Evolutionary conservation across 2,113 vertebrate species (phyloP).

Genomic region (Chaetura pelagica): DNA sequence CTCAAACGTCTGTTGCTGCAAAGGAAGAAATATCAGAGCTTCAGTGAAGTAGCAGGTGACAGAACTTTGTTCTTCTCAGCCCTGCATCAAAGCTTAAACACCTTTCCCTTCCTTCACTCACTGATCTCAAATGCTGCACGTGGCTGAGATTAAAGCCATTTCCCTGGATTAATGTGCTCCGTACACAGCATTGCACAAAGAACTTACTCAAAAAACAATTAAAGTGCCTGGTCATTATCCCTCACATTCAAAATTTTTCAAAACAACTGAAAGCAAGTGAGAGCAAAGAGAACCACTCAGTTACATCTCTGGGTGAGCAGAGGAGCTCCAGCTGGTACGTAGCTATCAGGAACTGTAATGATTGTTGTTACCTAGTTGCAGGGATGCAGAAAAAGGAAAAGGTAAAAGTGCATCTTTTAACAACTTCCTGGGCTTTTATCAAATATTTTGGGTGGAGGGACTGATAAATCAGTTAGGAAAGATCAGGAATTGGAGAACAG

Average conservation of each 20-base stretch:
- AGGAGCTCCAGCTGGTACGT: neutral
- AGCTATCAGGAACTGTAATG: neutral
- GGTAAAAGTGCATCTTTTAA: neutral
- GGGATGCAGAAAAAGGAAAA: neutral
- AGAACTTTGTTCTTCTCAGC: neutral
- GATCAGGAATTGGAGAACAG: neutral
- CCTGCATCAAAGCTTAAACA: neutral
- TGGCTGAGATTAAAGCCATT: conserved; percentile 29
- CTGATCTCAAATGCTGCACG: neutral
- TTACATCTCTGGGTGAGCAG: neutral
- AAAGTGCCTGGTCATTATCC: neutral
- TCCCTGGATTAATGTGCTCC: neutral
- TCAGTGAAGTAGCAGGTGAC: neutral
- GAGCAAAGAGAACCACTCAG: neutral
- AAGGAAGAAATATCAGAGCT: neutral
- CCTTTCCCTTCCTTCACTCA: neutral
- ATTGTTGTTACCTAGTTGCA: neutral
- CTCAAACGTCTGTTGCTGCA: neutral
- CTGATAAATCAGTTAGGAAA: neutral
- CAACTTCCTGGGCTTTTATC: neutral
- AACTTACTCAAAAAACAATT: neutral
- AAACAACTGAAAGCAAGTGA: neutral
- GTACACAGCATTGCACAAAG: neutral
- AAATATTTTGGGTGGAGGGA: neutral
- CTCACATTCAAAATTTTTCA: neutral